Evolutionary conservation across 2,888 invertebrate genomes (phyloP).

Genomic region (Drosophila pseudotakahashii): DNA sequence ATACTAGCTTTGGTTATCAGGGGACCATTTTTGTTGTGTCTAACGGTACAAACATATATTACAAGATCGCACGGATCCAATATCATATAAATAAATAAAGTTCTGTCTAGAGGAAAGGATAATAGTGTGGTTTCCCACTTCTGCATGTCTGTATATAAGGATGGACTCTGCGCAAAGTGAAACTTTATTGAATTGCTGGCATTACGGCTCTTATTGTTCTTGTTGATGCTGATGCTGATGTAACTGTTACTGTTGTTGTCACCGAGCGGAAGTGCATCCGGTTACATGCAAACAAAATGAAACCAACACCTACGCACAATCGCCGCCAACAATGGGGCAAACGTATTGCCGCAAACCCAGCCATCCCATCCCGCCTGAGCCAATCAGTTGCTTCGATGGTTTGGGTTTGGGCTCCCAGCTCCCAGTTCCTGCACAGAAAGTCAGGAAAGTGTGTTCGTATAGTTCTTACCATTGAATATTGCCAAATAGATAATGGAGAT

Average conservation of each 20-base stretch:
- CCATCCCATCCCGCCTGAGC: slow-evolving; percentile 2
- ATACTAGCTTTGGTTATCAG: too few species aligned
- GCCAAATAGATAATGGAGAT: too few species aligned
- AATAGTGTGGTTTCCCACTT: background rate
- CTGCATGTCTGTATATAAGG: background rate
- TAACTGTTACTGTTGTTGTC: slow-evolving; percentile 44
- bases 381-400: slow-evolving; percentile 21
- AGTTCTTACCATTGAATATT: too few species aligned
- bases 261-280: slow-evolving; percentile 62
- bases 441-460: too few species aligned
- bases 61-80: too few species aligned
- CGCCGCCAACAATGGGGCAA: slow-evolving; percentile 17
- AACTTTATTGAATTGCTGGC: slow-evolving; percentile 65
- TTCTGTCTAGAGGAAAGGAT: background rate
- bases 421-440: background rate
- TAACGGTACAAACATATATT: too few species aligned
- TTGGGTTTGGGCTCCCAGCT: background rate
- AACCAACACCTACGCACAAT: slow-evolving; percentile 42
- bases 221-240: slow-evolving; percentile 24
- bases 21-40: too few species aligned
- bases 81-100: too few species aligned
- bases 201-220: slow-evolving; percentile 43
- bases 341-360: slow-evolving; percentile 2
- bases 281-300: slow-evolving; percentile 48
- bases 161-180: background rate